Evolutionary conservation across 2,797 vertebrate species (phyloP).

Genomic region (Vultur gryphus): DNA sequence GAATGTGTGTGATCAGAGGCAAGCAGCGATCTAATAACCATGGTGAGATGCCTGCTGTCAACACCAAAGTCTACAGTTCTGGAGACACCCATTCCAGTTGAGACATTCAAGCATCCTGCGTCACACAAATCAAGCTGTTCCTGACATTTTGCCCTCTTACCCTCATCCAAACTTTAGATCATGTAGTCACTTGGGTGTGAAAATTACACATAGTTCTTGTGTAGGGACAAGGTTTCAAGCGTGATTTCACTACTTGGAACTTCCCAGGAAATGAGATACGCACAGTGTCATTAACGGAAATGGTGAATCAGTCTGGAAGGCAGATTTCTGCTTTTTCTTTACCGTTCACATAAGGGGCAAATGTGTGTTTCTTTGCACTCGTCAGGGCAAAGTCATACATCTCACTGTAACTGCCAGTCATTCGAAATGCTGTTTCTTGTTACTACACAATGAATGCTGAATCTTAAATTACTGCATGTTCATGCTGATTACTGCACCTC

Average conservation of each 20-base stretch:
- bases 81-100: background rate
- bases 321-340: background rate
- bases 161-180: background rate
- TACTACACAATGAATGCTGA: background rate
- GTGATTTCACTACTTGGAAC: background rate
- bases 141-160: background rate
- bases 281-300: background rate
- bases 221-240: background rate
- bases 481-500: background rate
- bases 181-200: background rate
- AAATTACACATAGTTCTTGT: background rate
- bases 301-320: background rate
- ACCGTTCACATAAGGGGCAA: rapidly evolving
- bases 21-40: background rate
- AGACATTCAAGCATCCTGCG: background rate
- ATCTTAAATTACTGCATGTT: background rate
- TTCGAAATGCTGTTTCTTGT: background rate
- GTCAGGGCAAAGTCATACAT: no score
- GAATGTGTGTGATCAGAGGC: background rate
- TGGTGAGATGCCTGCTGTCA: background rate
- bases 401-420: background rate
- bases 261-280: background rate
- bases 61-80: background rate
- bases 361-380: background rate
- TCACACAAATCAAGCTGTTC: background rate